Percentiles rank a stretch among this genome's conserved stretches.
These are phyloP conservation scores for Aphyosemion australe DNA, from an alignment of 2,113 vertebrate species.

Conservation along the genomic window DNA sequence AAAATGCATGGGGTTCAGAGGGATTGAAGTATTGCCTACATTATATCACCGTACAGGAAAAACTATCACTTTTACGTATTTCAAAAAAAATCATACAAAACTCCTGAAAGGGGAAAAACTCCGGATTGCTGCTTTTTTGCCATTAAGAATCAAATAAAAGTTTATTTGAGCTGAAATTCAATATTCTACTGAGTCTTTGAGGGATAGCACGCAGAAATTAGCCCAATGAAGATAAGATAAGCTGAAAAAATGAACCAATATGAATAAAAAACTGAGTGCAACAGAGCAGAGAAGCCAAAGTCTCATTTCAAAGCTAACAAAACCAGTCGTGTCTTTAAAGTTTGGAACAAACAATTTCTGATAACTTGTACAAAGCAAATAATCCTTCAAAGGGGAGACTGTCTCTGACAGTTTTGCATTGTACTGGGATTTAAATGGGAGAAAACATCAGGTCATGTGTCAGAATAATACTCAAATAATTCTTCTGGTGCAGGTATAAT, in stretches of 20 bases:
- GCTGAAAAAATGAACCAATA: slow-evolving; percentile 19
- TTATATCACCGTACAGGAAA: no score
- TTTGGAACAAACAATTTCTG: slow-evolving; percentile 17
- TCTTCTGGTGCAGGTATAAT: no score
- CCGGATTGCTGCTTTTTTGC: no score
- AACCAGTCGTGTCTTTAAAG: slow-evolving; percentile 29
- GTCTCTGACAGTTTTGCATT: slow-evolving; percentile 3
- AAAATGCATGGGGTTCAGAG: no score
- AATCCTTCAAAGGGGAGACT: slow-evolving; percentile 6
- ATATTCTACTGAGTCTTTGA: slow-evolving; percentile 9
- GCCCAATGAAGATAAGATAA: slow-evolving; percentile 32
- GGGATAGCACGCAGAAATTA: slow-evolving; percentile 29
- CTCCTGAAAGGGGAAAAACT: no score
- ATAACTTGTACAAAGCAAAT: slow-evolving; percentile 23
- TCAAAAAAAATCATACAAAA: no score
- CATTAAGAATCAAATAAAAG: neutral
- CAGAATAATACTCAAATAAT: no score
- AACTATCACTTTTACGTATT: no score
- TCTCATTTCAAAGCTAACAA: slow-evolving; percentile 39
- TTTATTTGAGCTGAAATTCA: slow-evolving; percentile 2
- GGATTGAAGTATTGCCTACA: no score
- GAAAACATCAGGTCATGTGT: neutral
- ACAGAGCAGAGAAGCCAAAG: slow-evolving; percentile 25
- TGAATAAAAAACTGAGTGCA: slow-evolving; percentile 19
- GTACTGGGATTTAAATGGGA: neutral